phyloP scores from a whole-genome alignment of 2,888 invertebrate species.

The Cantharis lateralis region DNA sequence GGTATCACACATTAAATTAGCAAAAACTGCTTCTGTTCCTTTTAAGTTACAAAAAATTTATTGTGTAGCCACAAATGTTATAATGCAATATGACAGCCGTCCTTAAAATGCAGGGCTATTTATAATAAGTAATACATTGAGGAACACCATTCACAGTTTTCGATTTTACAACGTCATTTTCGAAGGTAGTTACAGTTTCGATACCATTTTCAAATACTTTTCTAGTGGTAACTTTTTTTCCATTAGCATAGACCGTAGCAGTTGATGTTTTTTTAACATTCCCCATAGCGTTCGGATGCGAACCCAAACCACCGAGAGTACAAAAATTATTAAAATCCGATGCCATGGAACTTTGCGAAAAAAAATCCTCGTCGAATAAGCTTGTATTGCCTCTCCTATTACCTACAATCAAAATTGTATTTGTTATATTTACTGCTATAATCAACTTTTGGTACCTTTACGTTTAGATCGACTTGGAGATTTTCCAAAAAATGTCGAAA shows the following conservation, averaged over 20 bases:
- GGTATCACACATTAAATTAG: too few relatives aligned
- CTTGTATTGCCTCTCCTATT: neutral
- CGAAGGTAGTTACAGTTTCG: conserved; percentile 94
- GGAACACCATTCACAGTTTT: conserved; percentile 94
- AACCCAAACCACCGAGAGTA: neutral
- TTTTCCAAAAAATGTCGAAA: conserved; percentile 81
- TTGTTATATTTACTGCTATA: neutral
- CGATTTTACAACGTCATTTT: conserved; percentile 94
- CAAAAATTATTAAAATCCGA: neutral
- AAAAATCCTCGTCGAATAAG: neutral
- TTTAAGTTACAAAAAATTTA: neutral
- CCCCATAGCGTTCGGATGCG: neutral
- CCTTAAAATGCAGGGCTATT: neutral
- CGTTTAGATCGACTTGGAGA: neutral
- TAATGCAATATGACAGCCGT: neutral
- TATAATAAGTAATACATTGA: neutral
- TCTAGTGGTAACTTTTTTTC: conserved; percentile 96
- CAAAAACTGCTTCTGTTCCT: neutral
- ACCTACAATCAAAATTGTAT: conserved; percentile 47
- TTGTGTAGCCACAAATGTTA: neutral
- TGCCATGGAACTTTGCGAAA: neutral
- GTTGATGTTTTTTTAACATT: neutral
- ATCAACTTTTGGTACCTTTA: neutral
- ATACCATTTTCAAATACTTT: conserved; percentile 92
- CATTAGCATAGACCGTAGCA: conserved; percentile 85